Evolutionary conservation across 2,888 invertebrate genomes (phyloP).

Genomic region (Hylaea fasciaria): DNA sequence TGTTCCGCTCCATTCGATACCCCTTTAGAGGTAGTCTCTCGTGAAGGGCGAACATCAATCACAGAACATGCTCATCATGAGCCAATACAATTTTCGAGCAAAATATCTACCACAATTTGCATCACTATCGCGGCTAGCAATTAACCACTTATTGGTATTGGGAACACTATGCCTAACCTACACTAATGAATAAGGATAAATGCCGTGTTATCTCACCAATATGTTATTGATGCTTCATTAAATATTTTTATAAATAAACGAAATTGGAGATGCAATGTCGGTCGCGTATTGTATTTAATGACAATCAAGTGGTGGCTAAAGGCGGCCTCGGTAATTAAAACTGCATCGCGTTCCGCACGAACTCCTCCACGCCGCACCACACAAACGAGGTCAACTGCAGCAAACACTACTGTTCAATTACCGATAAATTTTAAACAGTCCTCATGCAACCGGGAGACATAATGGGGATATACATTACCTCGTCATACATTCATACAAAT

Average conservation of each 20-base stretch:
- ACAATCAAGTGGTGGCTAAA: constrained; percentile 55
- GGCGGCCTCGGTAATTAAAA: constrained; percentile 67
- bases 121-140: too few relatives aligned
- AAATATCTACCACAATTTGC: too few relatives aligned
- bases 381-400: constrained; percentile 67
- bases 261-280: constrained; percentile 12
- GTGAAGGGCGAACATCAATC: constrained; percentile 59
- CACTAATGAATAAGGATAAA: too few relatives aligned
- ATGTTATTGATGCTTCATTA: too few relatives aligned
- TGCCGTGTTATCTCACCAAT: too few relatives aligned
- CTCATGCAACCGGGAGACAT: constrained; percentile 47
- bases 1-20: constrained; percentile 54
- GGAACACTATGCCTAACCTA: too few relatives aligned
- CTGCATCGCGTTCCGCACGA: constrained; percentile 75
- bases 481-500: constrained; percentile 47
- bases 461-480: constrained; percentile 47
- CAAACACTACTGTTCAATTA: constrained; percentile 52
- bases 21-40: constrained; percentile 50
- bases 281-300: constrained; percentile 30
- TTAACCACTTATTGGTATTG: too few relatives aligned
- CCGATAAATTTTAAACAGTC: constrained; percentile 53
- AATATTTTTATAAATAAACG: constrained; percentile 6
- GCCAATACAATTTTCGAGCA: neutral
- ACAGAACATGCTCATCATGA: constrained; percentile 20
- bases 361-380: constrained; percentile 53